Base-by-base conservation (phyloP, 2,797 vertebrate species). In the Enteromius fasciolatus region DNA sequence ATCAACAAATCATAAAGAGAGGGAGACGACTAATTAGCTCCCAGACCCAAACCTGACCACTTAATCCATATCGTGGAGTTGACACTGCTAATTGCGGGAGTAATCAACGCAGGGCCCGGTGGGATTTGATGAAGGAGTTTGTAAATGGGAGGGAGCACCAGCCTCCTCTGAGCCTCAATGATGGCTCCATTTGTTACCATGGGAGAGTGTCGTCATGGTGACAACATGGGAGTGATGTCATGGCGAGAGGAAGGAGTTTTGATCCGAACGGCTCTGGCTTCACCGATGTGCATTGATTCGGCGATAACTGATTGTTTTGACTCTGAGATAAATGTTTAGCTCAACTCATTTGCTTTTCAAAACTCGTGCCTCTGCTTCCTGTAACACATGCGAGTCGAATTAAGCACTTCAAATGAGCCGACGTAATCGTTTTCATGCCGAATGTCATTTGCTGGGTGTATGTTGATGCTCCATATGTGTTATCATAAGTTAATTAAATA, bases 1-100 rank as follows among this genome's bases (percentile, higher is more conserved):
- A 99, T 98, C 97, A 98, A 97, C 96, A 96, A 97, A 97, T 99
- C 97, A 96, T 97, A 92, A 92, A 90, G 81, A 90, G 93, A 93
- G 81, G 63, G 93, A 92, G 90, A 87, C 87, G 93, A 96, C 95
- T 99, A 99, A 99, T 99, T 99, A 98, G 97, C 97, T 98, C 96
- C 95, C 96, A 93, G 97, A 96, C 96, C 97, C 95, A 96, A 97
- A 97, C 97, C 96, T 97, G 96, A 97, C 97, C 97, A 95, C 96
- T 97, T 98, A 98, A 98, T 97, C 96, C 96, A 94, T 97, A 95
- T 95, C 95, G 93, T 93, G 72, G 95, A 95, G 95, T 95, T 96
- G 95, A 95, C 96, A 96, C 95, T 93, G 95, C 97, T 98, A 98
- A 99, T 99, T 99, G 97, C 95, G 90, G 89, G 90, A 96, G 96